phyloP scores from a whole-genome alignment of 2,113 vertebrate species.

The Hyperopisus bebe region DNA sequence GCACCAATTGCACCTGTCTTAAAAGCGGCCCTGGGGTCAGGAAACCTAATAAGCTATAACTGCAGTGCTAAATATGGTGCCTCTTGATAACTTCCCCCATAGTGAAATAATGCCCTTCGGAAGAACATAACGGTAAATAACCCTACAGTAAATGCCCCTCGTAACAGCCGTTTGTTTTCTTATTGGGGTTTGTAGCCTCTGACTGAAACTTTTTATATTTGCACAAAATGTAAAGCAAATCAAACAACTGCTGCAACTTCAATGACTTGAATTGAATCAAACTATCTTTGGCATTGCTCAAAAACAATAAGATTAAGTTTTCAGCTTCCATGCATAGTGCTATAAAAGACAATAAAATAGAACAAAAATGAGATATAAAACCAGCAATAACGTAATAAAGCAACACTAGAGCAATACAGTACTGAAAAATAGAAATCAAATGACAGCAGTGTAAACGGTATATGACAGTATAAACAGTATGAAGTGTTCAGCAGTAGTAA shows the following conservation, averaged over 20 bases:
- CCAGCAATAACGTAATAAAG: background rate
- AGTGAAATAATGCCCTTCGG: background rate
- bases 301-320: background rate
- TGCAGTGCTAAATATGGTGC: background rate
- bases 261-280: background rate
- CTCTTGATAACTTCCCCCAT: background rate
- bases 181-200: background rate
- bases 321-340: background rate
- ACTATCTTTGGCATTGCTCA: background rate
- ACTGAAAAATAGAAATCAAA: background rate
- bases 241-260: background rate
- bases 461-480: background rate
- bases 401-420: background rate
- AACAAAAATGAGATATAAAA: background rate
- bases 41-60: background rate
- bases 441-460: background rate
- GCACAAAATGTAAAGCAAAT: background rate
- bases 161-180: background rate
- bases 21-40: background rate
- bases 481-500: background rate
- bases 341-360: background rate
- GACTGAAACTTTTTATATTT: background rate
- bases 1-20: no score
- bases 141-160: background rate
- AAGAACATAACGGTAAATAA: background rate